Evolutionary conservation across 35 echinoderm and acorn worm genomes (phyloP), one percentile per base, ranked within the genome.

Genomic region (Lytechinus variegatus): DNA sequence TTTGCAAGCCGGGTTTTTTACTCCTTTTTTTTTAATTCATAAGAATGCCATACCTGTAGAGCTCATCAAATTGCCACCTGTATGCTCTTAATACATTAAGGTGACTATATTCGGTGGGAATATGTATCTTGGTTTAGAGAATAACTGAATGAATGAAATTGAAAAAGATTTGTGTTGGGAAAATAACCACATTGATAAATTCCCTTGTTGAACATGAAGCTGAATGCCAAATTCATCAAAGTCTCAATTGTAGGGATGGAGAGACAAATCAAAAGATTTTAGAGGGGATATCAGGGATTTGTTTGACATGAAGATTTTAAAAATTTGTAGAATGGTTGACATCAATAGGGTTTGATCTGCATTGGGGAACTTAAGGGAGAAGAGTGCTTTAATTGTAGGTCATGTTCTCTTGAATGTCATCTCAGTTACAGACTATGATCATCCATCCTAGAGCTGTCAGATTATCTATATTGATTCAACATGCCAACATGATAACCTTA

Each of bases 391-490:
- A 24, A 79, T 79, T 79, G 19, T n/a, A 16, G 66, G 19, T 79
- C 66, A 79, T 79, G 66, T 79, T n/a, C 66, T 79, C 66, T 24
- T 79, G 66, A 79, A 79, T 79, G 66, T 79, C 66, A 79, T 79
- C 66, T 79, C 21, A 24, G 66, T 79, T 79, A 79, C 66, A 24
- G 66, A 79, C 16, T 16, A 79, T 19, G 66, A 79, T 79, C 16
- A 79, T 79, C 66, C 16, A 79, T 79, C 66, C 21, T 16, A n/a
- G 66, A 79, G 66, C 66, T 79, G 66, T 79, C 66, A 79, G 66
- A 79, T 79, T 79, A 79, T 24, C 14, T 24, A 79, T 79, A 79
- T 24, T 79, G 66, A 79, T 79, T 79, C 21, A 24, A 4, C 66
- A 79, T 71, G 61, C 24, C 61, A 71, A 5, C 5, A 21, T 71